A percentile compares a stretch with the other conserved stretches of the same genome.
Conservation (phyloP, 2,797 vertebrate species). For the Esox lucius region DNA sequence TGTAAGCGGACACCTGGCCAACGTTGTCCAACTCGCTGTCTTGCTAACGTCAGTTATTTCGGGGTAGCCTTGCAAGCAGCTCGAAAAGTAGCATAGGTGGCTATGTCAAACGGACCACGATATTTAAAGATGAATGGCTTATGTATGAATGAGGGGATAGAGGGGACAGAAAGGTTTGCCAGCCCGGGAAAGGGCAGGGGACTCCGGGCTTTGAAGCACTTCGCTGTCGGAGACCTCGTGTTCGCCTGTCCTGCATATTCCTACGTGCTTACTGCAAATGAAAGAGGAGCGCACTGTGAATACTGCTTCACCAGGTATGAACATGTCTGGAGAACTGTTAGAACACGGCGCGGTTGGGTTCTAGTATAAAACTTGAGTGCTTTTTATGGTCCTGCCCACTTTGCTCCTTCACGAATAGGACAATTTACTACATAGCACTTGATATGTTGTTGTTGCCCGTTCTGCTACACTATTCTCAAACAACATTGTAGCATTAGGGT, state of each 20-base stretch:
- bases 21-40: background rate
- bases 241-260: constrained; percentile 90
- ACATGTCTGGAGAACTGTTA: background rate
- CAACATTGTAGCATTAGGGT: background rate
- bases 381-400: background rate
- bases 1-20: background rate
- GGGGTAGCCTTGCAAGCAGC: background rate
- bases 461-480: background rate
- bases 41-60: background rate
- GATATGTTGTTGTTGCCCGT: background rate
- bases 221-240: constrained; percentile 85
- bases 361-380: background rate
- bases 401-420: background rate
- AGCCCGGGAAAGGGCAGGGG: constrained; percentile 87
- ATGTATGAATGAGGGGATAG: constrained; percentile 69
- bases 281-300: constrained; percentile 91
- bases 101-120: background rate
- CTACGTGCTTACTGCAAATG: constrained; percentile 86
- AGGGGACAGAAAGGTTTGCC: constrained; percentile 83
- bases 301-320: constrained; percentile 91
- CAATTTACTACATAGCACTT: background rate
- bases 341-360: background rate
- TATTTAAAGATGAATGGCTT: background rate
- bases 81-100: background rate
- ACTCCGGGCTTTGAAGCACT: constrained; percentile 79